phyloP scores from a whole-genome alignment of 2,888 invertebrate species.

The Plebejus argus region DNA sequence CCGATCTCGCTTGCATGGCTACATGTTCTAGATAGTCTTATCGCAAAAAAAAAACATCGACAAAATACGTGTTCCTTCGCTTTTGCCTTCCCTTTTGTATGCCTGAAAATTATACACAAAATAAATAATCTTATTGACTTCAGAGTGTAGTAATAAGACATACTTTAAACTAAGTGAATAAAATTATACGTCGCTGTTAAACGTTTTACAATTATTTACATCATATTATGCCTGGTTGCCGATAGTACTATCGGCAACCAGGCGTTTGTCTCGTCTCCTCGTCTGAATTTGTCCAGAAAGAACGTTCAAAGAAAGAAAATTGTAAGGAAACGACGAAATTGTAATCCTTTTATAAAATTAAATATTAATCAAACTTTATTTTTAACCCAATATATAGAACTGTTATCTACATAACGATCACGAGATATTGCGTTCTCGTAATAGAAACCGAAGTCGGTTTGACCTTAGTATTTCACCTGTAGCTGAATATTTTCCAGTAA shows the following conservation, averaged over 20 bases:
- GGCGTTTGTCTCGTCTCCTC: too few relatives aligned
- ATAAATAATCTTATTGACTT: neutral
- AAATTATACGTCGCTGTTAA: neutral
- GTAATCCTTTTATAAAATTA: neutral
- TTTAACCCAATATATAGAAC: neutral
- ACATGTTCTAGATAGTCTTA: neutral
- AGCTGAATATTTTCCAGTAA: conserved; percentile 24
- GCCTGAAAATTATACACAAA: neutral
- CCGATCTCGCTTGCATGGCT: neutral
- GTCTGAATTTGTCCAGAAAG: neutral
- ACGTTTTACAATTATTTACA: neutral
- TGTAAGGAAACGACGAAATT: neutral
- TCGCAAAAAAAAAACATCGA: neutral
- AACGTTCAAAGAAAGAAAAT: neutral
- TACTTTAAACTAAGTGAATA: neutral
- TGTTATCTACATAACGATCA: neutral
- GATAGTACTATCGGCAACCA: neutral
- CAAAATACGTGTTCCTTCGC: neutral
- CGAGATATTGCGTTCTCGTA: neutral
- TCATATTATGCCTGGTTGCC: neutral
- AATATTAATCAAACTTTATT: neutral
- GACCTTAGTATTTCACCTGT: conserved; percentile 13
- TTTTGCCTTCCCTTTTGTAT: neutral
- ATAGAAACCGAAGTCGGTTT: neutral
- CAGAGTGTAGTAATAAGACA: too few relatives aligned